A percentile compares a stretch with the other conserved stretches of the same genome.
These are phyloP conservation scores for Drosophila tripunctata DNA, from an alignment of 2,888 invertebrate genomes.

Conservation along the genomic window DNA sequence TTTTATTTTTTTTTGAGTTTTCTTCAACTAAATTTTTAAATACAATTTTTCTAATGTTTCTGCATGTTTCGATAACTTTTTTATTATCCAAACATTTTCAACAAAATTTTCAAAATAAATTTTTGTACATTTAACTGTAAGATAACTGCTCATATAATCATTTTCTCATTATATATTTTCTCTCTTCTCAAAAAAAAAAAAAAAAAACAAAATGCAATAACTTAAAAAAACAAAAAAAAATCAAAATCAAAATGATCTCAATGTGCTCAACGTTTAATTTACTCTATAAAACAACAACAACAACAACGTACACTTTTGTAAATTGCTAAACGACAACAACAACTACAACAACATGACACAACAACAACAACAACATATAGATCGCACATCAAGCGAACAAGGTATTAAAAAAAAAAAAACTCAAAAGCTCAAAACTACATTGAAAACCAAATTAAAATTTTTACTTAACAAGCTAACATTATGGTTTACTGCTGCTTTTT, in stretches of 20 bases:
- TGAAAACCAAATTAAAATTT: conserved; percentile 70
- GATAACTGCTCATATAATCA: conserved; percentile 75
- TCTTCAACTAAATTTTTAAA: conserved; percentile 40
- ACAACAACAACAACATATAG: conserved; percentile 67
- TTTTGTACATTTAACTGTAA: conserved; percentile 58
- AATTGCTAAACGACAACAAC: conserved; percentile 48
- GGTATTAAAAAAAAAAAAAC: conserved; percentile 79
- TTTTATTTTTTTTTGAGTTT: conserved; percentile 20
- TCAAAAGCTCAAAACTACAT: no score
- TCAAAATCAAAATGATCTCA: conserved; percentile 60
- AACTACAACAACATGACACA: conserved; percentile 49
- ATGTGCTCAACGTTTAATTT: conserved; percentile 71
- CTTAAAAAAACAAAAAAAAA: conserved; percentile 46
- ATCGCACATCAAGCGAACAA: conserved; percentile 84
- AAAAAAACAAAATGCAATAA: conserved; percentile 47
- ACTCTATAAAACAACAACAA: conserved; percentile 46
- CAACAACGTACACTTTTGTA: conserved; percentile 57
- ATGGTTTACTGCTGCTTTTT: conserved; percentile 52
- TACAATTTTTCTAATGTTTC: conserved; percentile 49
- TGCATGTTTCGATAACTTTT: conserved; percentile 71
- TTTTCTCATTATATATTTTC: conserved; percentile 76
- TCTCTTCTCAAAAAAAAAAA: conserved; percentile 70
- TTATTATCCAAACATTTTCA: conserved; percentile 58
- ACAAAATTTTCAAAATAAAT: conserved; percentile 17
- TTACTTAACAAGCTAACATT: conserved; percentile 51